Conservation (phyloP, 2,888 invertebrate genomes). For the Oscheius sp. region DNA sequence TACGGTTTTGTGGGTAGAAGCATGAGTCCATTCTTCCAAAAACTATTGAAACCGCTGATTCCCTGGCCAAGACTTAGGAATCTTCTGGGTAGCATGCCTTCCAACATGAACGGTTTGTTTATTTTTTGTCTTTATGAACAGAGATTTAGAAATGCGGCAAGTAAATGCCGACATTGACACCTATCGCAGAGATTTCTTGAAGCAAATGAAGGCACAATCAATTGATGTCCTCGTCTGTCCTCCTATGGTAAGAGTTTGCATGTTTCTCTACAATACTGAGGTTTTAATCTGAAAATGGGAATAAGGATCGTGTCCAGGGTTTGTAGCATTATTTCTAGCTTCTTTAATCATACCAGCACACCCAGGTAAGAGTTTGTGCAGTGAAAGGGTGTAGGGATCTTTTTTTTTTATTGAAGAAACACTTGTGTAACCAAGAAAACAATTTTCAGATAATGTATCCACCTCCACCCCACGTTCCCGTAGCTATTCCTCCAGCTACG, state of each 20-base stretch:
- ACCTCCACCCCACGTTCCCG: constrained; percentile 59
- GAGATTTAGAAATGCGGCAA: constrained; percentile 51
- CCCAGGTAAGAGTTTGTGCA: no score
- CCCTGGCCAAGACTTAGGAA: constrained; percentile 38
- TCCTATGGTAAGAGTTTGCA: constrained; percentile 37
- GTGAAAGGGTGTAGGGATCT: no score
- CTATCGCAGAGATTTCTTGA: constrained; percentile 55
- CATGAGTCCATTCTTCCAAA: constrained; percentile 43
- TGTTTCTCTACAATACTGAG: neutral
- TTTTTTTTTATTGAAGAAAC: no score
- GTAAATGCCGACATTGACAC: constrained; percentile 55
- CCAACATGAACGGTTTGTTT: constrained; percentile 42
- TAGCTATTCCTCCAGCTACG: constrained; percentile 59
- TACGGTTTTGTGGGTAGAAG: constrained; percentile 39
- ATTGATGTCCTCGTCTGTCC: constrained; percentile 62
- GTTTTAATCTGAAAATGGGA: no score
- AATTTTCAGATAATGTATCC: constrained; percentile 36
- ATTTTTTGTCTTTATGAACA: neutral
- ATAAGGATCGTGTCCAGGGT: no score
- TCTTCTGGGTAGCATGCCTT: constrained; percentile 39
- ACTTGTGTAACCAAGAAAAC: no score
- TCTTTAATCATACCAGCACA: no score
- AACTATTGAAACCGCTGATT: constrained; percentile 40
- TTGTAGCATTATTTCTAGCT: no score
- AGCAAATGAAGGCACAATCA: constrained; percentile 49